Evolutionary conservation across 2,888 invertebrate genomes (phyloP).

Genomic region (Mesopsocus fuscifrons): DNA sequence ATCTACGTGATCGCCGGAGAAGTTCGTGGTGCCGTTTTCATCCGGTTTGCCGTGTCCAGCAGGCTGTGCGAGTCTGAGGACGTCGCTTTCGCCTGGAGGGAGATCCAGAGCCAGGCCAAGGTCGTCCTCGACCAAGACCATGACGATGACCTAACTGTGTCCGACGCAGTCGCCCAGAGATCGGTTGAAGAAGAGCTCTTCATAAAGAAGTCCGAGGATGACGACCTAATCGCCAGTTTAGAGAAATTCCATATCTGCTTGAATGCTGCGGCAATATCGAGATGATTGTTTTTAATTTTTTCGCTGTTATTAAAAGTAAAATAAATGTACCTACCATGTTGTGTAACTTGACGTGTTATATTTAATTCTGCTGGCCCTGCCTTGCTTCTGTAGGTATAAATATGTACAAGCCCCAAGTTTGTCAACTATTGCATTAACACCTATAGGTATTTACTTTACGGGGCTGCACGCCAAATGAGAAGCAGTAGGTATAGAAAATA

Average conservation of each 20-base stretch:
- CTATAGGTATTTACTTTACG: too few species aligned
- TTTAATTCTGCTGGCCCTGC: too few species aligned
- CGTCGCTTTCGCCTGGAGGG: constrained; percentile 52
- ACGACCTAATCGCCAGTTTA: background rate
- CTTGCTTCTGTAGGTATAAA: too few species aligned
- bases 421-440: too few species aligned
- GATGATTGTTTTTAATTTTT: too few species aligned
- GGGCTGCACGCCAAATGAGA: too few species aligned
- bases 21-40: constrained; percentile 43
- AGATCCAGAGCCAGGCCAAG: constrained; percentile 40
- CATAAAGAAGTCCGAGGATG: background rate
- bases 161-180: background rate
- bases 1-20: constrained; percentile 67
- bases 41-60: constrained; percentile 70
- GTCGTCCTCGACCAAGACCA: constrained; percentile 12
- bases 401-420: too few species aligned
- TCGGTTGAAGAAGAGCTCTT: background rate
- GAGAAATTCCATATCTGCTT: background rate
- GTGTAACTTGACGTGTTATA: too few species aligned
- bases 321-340: too few species aligned
- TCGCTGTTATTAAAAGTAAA: too few species aligned
- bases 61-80: constrained; percentile 47
- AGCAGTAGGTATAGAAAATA: too few species aligned
- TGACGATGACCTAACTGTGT: background rate
- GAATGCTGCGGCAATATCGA: too few species aligned